Evolutionary conservation across 2,113 vertebrate genomes (phyloP).

Genomic region (Boulengeromyrus knoepffleri): DNA sequence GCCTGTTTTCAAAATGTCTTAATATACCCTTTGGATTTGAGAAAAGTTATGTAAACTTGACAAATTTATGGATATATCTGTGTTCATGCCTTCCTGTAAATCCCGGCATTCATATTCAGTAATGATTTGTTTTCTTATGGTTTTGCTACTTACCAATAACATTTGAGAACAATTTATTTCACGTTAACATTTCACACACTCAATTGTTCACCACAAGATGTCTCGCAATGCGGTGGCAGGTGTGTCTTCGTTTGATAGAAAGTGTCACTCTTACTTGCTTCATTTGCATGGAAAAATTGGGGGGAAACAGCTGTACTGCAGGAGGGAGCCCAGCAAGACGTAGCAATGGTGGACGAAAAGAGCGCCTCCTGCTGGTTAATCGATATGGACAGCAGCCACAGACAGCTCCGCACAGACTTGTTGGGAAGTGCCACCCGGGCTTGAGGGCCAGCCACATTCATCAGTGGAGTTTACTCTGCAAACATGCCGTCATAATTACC

Average conservation of each 20-base stretch:
- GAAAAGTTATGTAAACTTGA: background rate
- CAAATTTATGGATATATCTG: background rate
- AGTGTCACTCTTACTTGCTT: background rate
- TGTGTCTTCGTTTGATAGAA: background rate
- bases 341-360: conserved; percentile 40
- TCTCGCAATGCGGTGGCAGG: background rate
- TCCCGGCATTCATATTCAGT: background rate
- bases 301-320: background rate
- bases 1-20: background rate
- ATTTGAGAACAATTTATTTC: conserved; percentile 4
- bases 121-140: background rate
- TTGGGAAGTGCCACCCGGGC: conserved; percentile 48
- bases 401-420: conserved; percentile 31
- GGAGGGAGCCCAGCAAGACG: background rate
- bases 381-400: conserved; percentile 44
- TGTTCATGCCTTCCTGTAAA: background rate
- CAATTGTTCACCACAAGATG: background rate
- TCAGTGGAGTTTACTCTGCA: conserved; percentile 63
- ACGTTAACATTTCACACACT: background rate
- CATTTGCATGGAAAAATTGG: background rate
- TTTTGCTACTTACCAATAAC: background rate
- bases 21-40: background rate
- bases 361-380: conserved; percentile 47
- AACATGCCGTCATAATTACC: conserved; percentile 65
- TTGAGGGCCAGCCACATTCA: conserved; percentile 56